Conservation (phyloP, 2,888 invertebrate genomes). For the Unio pictorum region DNA sequence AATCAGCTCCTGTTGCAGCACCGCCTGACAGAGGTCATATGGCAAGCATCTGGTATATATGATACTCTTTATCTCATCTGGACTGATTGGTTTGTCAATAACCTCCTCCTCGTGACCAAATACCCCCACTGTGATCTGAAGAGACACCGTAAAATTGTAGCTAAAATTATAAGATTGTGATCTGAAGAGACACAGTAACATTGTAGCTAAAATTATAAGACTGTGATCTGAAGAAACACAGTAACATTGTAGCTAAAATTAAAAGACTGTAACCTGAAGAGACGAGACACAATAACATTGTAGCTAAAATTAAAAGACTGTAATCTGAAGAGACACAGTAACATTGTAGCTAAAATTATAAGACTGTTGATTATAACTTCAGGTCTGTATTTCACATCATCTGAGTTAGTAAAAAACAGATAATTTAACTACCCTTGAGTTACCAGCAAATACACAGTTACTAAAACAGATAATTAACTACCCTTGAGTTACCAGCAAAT, state of each 20-base stretch:
- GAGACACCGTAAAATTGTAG: not conserved
- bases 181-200: too few relatives aligned
- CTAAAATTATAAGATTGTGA: not conserved
- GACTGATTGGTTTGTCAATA: constrained; percentile 97
- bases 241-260: too few relatives aligned
- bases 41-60: constrained; percentile 80
- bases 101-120: constrained; percentile 91
- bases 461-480: too few relatives aligned
- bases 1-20: constrained; percentile 93
- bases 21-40: constrained; percentile 92
- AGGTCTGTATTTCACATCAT: not conserved
- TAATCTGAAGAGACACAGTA: not conserved
- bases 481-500: too few relatives aligned
- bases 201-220: too few relatives aligned
- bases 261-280: too few relatives aligned
- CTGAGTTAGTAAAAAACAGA: too few relatives aligned
- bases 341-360: not conserved
- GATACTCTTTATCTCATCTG: constrained; percentile 92
- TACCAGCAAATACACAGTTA: too few relatives aligned
- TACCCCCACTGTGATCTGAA: constrained; percentile 90
- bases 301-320: too few relatives aligned
- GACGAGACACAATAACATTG: too few relatives aligned
- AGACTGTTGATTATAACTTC: not conserved
- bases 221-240: too few relatives aligned
- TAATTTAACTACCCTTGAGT: too few relatives aligned